Evolutionary conservation across 30 jellyfish, hydroid and myxozoan genomes (phyloP), one percentile per base, ranked within the genome.

Genomic region (Turritopsis rubra): DNA sequence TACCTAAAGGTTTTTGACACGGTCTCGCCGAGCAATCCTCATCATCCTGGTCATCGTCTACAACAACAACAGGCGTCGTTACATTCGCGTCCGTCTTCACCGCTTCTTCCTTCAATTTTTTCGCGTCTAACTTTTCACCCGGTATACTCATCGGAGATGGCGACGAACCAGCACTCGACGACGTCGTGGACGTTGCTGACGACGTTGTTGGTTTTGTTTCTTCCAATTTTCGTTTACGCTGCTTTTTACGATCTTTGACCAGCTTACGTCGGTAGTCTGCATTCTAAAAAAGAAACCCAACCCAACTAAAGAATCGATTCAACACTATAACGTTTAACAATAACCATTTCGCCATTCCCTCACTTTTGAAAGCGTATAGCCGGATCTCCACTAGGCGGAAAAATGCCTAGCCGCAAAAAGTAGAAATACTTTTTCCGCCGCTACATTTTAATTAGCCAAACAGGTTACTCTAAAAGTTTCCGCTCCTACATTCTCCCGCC

Each of bases 11-110:
- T 72, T 89, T 96, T 26, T 75, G 80, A 82, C 99, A 93, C 1
- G 96, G 96, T 73, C 72, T 82, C 19, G 96, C 97, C 52, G 96
- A 88, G 66, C 99, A 93, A 71, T 88, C 97, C 26, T 93, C 99
- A 18, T 93, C 99, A 8, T 86, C 93, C 28, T 88, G 94, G 4
- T 83, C 97, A 23, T 76, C 71, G 18, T 87, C 98, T 13, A 72
- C 84, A 21, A 26, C 82, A 21, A 71, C 54, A 26, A 27, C 74
- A 66, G 84, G 66, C 73, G 53, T 81, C 84, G 25, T 77, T 20
- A 7, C 21, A 19, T 23, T 80, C 29, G 54, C 65, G 17, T 80
- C 83, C 25, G 74, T 83, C 86, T 86, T 91, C 72, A 8, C 73
- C 18, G 96, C 65, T 24, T 70, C 89, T 53, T 68, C 81, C 25